A percentile compares a stretch with the other conserved stretches of the same genome.
Conservation (phyloP, 2,888 invertebrate genomes). For the Dicyrtomina minuta region DNA sequence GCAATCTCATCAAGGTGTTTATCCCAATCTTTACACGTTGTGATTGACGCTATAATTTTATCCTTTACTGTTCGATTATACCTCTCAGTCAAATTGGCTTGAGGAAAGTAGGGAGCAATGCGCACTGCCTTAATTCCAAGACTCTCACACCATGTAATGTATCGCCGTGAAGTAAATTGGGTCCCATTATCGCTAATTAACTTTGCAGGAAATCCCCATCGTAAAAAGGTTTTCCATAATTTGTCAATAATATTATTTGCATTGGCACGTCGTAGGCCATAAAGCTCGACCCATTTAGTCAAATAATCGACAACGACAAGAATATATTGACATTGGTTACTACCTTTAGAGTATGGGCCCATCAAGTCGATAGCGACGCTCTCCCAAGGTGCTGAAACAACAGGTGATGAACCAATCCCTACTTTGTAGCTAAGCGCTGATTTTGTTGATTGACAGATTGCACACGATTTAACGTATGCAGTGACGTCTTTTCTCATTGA, state of each 20-base stretch:
- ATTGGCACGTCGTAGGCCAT: conserved; percentile 9
- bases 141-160: conserved; percentile 10
- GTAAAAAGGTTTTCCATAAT: conserved; percentile 30
- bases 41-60: too few relatives aligned
- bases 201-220: conserved; percentile 30
- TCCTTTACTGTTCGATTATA: too few relatives aligned
- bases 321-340: conserved; percentile 24
- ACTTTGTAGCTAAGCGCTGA: not conserved
- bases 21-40: too few relatives aligned
- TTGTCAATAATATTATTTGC: conserved; percentile 24
- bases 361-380: conserved; percentile 35
- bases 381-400: conserved; percentile 30
- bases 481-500: conserved; percentile 35
- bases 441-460: conserved; percentile 34
- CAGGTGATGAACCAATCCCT: not conserved
- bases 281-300: conserved; percentile 29
- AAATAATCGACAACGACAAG: conserved; percentile 35
- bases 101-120: too few relatives aligned
- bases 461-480: conserved; percentile 34
- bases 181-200: conserved; percentile 37
- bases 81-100: too few relatives aligned
- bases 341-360: conserved; percentile 39
- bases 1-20: too few relatives aligned
- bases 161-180: conserved; percentile 30
- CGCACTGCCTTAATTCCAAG: conserved; percentile 28